These are phyloP conservation scores for Oscheius sp. DNA, from an alignment of 2,888 invertebrate species.

Conservation along the genomic window DNA sequence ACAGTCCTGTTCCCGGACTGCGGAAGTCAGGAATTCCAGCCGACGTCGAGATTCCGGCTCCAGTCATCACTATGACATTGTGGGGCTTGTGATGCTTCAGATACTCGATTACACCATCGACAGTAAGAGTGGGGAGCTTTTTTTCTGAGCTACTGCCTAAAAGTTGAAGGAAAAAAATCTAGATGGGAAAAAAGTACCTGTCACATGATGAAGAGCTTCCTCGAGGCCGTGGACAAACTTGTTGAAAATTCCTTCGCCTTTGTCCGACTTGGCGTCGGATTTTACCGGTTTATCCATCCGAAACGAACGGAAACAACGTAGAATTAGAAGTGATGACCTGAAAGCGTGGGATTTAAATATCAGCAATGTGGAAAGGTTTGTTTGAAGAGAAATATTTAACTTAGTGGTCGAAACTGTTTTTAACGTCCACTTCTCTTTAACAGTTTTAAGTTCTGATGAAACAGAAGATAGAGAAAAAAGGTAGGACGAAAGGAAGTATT, in stretches of 20 bases:
- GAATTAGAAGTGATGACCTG: no score
- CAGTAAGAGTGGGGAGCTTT: slow-evolving; percentile 35
- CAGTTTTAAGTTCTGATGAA: no score
- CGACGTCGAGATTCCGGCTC: slow-evolving; percentile 93
- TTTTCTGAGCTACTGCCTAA: slow-evolving; percentile 7
- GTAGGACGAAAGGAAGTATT: no score
- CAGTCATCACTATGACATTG: slow-evolving; percentile 91
- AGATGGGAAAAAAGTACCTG: slow-evolving; percentile 24
- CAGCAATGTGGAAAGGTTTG: no score
- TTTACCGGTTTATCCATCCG: slow-evolving; percentile 20
- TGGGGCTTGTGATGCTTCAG: slow-evolving; percentile 53
- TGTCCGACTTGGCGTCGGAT: slow-evolving; percentile 15
- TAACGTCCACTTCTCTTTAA: no score
- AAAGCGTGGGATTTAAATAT: no score
- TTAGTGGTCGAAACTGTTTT: no score
- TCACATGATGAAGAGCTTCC: slow-evolving; percentile 42
- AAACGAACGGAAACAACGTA: not conserved
- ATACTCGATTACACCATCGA: slow-evolving; percentile 62
- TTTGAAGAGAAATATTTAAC: no score
- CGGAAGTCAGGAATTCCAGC: slow-evolving; percentile 97
- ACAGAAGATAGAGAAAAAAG: no score
- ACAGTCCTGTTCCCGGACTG: slow-evolving; percentile 90
- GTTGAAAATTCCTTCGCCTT: slow-evolving; percentile 39
- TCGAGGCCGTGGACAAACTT: slow-evolving; percentile 53
- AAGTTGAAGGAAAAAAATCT: not conserved